These are phyloP conservation scores for Malthinus flaveolus DNA, from an alignment of 2,888 invertebrate species.

Conservation along the genomic window DNA sequence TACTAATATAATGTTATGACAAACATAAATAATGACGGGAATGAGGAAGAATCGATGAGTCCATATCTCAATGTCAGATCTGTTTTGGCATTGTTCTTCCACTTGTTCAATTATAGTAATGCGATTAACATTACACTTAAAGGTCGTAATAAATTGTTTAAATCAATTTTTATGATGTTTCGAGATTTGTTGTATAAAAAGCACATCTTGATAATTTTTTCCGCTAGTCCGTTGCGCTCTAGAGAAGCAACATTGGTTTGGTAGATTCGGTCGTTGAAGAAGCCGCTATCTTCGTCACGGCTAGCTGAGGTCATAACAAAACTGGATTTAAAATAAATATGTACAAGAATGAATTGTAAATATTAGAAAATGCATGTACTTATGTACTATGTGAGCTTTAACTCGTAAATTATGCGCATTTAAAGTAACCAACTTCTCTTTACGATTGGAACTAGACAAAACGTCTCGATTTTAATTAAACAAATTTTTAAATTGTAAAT, in stretches of 20 bases:
- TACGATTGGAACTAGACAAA: no score
- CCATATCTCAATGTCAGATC: slow-evolving; percentile 14
- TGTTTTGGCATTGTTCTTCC: slow-evolving; percentile 9
- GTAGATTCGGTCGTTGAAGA: slow-evolving; percentile 18
- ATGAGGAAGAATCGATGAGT: slow-evolving; percentile 25
- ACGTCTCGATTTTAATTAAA: no score
- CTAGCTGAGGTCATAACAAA: slow-evolving; percentile 26
- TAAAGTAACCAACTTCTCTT: neutral
- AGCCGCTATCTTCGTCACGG: slow-evolving; percentile 26
- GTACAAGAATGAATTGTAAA: slow-evolving; percentile 29
- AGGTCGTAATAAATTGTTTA: no score
- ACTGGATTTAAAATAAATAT: slow-evolving; percentile 35
- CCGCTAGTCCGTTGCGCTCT: slow-evolving; percentile 22
- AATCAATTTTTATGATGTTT: no score
- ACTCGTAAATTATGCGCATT: slow-evolving; percentile 14
- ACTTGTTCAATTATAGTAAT: slow-evolving; percentile 10
- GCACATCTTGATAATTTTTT: slow-evolving; percentile 16
- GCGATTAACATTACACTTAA: neutral
- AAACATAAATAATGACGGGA: slow-evolving; percentile 26
- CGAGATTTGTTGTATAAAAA: neutral
- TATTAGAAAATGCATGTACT: slow-evolving; percentile 31
- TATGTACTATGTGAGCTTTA: neutral
- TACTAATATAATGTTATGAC: slow-evolving; percentile 28
- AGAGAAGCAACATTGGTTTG: slow-evolving; percentile 10
- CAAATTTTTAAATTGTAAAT: no score